Conservation (phyloP, 2,888 invertebrate species). For the Tineola bisselliella region DNA sequence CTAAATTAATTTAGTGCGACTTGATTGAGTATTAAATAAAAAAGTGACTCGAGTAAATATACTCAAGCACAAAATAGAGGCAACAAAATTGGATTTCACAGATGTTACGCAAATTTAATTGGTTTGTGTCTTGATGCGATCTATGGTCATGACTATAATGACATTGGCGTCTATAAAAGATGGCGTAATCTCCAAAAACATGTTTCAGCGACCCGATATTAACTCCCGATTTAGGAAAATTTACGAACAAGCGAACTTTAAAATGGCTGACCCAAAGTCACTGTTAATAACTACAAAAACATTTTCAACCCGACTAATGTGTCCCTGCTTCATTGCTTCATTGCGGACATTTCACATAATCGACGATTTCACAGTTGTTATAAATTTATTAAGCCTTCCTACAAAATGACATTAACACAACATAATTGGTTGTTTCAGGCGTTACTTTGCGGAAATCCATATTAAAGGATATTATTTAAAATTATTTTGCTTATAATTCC, state of each 20-base stretch:
- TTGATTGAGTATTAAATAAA: background rate
- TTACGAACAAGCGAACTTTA: background rate
- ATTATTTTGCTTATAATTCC: too few species aligned
- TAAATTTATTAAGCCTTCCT: too few species aligned
- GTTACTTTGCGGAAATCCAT: too few species aligned
- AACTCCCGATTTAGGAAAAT: too few species aligned
- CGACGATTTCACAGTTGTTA: too few species aligned
- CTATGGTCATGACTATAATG: background rate
- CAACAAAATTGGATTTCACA: slow-evolving; percentile 12
- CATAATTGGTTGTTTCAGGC: too few species aligned
- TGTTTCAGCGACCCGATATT: background rate
- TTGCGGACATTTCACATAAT: too few species aligned
- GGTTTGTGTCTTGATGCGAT: background rate
- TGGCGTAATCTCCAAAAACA: background rate
- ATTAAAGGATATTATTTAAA: too few species aligned
- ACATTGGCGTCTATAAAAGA: background rate
- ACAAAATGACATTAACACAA: too few species aligned
- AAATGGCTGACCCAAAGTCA: background rate
- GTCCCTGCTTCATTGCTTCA: background rate
- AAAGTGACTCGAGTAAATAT: background rate
- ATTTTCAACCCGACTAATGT: background rate
- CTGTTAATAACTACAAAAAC: background rate
- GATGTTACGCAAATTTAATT: slow-evolving; percentile 8
- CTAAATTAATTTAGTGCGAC: background rate
- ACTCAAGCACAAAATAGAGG: background rate